A percentile compares a stretch with the other conserved stretches of the same genome.
Conservation (phyloP, 2,888 invertebrate species). For the Toxonevra muliebris region DNA sequence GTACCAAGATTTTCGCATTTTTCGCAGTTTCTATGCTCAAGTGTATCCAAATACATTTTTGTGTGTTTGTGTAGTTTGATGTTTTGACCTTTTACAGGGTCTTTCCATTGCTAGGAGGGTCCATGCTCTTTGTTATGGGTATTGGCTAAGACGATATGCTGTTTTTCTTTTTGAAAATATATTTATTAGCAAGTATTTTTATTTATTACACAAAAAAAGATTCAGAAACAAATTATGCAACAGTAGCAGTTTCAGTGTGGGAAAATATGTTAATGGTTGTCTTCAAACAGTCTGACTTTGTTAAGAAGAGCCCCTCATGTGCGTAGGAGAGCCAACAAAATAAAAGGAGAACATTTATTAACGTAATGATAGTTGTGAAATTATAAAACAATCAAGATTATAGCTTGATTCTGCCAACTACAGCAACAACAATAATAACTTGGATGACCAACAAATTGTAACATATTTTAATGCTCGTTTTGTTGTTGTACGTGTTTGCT, state of each 20-base stretch:
- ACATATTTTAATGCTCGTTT: too few species aligned
- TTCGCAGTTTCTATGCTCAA: conserved; percentile 12
- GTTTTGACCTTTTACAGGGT: conserved; percentile 42
- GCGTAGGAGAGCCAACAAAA: not conserved
- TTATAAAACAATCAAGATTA: not conserved
- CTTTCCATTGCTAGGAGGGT: conserved; percentile 17
- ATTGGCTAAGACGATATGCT: too few species aligned
- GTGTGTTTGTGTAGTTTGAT: conserved; percentile 29
- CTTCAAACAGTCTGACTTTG: conserved; percentile 2
- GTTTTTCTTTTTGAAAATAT: too few species aligned
- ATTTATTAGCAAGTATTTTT: too few species aligned
- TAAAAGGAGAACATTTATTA: not conserved
- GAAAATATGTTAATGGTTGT: conserved; percentile 10
- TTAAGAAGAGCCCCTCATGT: conserved; percentile 10
- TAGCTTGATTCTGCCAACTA: not conserved
- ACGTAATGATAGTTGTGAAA: conserved; percentile 13
- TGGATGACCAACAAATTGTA: too few species aligned
- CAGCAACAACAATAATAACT: not conserved
- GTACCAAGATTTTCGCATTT: conserved; percentile 1
- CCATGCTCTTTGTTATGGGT: too few species aligned
- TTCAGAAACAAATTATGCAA: conserved; percentile 21
- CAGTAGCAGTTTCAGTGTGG: conserved; percentile 28
- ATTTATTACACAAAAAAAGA: conserved; percentile 17
- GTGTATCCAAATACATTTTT: conserved; percentile 31
- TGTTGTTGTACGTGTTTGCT: too few species aligned